phyloP scores from a whole-genome alignment of 2,797 vertebrate species.

The Jordanella pulchra region DNA sequence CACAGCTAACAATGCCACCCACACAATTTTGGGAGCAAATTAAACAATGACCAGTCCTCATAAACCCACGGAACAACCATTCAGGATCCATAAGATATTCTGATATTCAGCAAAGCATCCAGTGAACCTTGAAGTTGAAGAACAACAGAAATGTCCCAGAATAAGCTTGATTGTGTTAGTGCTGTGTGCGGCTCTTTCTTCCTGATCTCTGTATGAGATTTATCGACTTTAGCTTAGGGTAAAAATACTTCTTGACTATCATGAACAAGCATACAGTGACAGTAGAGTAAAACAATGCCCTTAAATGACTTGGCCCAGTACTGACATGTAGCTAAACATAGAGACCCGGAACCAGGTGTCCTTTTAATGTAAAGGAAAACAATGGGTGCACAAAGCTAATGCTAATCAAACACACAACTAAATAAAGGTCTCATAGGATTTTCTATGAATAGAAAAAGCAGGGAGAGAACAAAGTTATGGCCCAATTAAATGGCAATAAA shows the following conservation, averaged over 20 bases:
- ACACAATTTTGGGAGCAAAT: slow-evolving; percentile 56
- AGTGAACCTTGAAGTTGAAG: slow-evolving; percentile 40
- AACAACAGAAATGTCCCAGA: slow-evolving; percentile 34
- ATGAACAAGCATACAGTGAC: no score
- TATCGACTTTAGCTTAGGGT: slow-evolving; percentile 8
- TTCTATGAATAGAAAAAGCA: not conserved
- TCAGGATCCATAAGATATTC: slow-evolving; percentile 32
- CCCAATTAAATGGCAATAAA: not conserved
- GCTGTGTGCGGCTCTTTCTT: slow-evolving; percentile 12
- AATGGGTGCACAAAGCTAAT: not conserved
- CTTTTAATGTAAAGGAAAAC: not conserved
- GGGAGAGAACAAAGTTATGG: not conserved
- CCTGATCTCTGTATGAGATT: not conserved
- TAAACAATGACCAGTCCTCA: slow-evolving; percentile 61
- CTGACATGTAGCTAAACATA: not conserved
- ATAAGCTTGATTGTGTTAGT: slow-evolving; percentile 10
- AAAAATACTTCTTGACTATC: not conserved
- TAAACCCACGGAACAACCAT: slow-evolving; percentile 49
- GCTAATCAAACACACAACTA: not conserved
- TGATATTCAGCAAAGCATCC: slow-evolving; percentile 62
- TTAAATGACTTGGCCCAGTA: not conserved
- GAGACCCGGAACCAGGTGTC: not conserved
- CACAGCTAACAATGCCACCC: slow-evolving; percentile 42
- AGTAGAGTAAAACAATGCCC: no score
- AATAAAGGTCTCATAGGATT: not conserved